These are phyloP conservation scores for Nymphalis c-album DNA, from an alignment of 2,888 invertebrate species.

Conservation along the genomic window DNA sequence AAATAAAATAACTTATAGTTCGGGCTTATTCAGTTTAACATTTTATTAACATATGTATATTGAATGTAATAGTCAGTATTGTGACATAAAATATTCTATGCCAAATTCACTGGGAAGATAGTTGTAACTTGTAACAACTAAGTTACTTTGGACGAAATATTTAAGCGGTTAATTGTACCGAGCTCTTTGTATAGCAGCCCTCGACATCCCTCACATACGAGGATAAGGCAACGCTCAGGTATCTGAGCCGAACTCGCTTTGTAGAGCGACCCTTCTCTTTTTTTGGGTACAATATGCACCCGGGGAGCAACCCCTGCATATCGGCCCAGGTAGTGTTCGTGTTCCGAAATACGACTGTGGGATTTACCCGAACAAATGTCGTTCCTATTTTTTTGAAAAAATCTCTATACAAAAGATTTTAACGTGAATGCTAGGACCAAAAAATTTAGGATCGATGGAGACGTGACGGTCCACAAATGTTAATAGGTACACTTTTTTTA, in stretches of 20 bases:
- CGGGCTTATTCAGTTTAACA: too few species aligned
- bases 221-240: slow-evolving; percentile 32
- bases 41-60: too few species aligned
- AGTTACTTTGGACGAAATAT: not conserved
- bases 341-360: slow-evolving; percentile 54
- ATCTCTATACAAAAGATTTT: slow-evolving; percentile 45
- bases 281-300: slow-evolving; percentile 70
- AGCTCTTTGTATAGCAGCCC: slow-evolving; percentile 14
- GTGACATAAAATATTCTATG: not conserved
- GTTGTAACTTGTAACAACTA: not conserved
- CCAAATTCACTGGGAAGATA: not conserved
- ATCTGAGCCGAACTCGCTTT: slow-evolving; percentile 53
- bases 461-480: not conserved
- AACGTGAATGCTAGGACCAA: slow-evolving; percentile 25
- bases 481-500: not conserved
- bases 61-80: too few species aligned
- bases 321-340: slow-evolving; percentile 69
- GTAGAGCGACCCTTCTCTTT: slow-evolving; percentile 70
- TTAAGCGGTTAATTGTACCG: slow-evolving; percentile 9
- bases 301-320: slow-evolving; percentile 64
- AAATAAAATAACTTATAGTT: too few species aligned
- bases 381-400: slow-evolving; percentile 54
- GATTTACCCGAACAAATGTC: slow-evolving; percentile 56
- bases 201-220: slow-evolving; percentile 20
- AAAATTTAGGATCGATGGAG: not conserved